Conservation (phyloP, 2,113 vertebrate species). For the Terrapene triunguis region DNA sequence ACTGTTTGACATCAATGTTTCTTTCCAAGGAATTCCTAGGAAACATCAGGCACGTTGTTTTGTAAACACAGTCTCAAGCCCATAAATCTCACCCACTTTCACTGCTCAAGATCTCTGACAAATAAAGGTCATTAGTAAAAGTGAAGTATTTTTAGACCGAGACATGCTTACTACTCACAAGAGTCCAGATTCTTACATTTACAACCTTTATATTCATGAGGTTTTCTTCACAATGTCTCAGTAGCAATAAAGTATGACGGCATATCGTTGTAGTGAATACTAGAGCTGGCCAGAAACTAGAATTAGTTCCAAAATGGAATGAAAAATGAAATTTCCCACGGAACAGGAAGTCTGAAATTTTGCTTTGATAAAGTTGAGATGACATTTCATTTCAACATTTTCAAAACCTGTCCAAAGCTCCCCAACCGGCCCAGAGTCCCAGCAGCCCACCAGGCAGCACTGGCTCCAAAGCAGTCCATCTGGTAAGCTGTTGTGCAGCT, state of each 20-base stretch:
- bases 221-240: not conserved
- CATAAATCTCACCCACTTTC: slow-evolving; percentile 44
- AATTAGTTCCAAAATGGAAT: not conserved
- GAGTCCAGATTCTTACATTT: not conserved
- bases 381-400: not conserved
- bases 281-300: not conserved
- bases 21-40: slow-evolving; percentile 41
- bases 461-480: not conserved
- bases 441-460: not conserved
- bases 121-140: slow-evolving; percentile 26
- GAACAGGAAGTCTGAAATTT: not conserved
- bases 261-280: not conserved
- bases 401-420: not conserved
- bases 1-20: slow-evolving; percentile 1
- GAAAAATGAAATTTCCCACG: fast-evolving
- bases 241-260: not conserved
- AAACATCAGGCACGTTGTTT: slow-evolving; percentile 32
- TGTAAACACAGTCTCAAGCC: slow-evolving; percentile 23
- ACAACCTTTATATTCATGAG: not conserved
- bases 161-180: not conserved
- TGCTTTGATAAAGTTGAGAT: not conserved
- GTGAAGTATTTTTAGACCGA: not conserved
- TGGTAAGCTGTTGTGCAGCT: not conserved
- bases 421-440: not conserved
- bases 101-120: slow-evolving; percentile 15